Evolutionary conservation across 1,140 invertebrate genomes (phyloP), one percentile per base, ranked within the genome.

Genomic region (Saxidomus purpurata): DNA sequence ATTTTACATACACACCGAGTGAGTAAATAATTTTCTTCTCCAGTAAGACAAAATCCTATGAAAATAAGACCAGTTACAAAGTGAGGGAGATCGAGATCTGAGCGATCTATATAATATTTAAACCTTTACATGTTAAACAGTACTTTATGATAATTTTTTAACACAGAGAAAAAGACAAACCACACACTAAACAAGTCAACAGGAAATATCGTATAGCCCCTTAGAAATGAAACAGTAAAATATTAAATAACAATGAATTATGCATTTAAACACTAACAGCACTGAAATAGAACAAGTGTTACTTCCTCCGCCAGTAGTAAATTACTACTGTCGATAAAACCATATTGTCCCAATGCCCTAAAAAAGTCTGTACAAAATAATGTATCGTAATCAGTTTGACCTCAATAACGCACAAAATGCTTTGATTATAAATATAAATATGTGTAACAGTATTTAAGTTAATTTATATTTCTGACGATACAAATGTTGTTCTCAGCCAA

Each of bases 181-280:
- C 19, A 71, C 19, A 38, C 17, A 38, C 31, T 38, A 36, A 71
- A 63, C 59, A 71, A 38, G 67, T 71, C 63, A 55, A 85, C 83
- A 85, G 83, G 83, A 85, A 85, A 74, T 85, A 85, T 74, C 59
- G 17, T 69, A 84, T 84, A 47, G 34, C 61, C 36, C 36, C 63
- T 47, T 34, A 61, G 36, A 71, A 71, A 84, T 67, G 40, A 84
- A 71, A 71, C 38, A 71, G n/a, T 36, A 28, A 84, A 84, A 84
- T 84, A 84, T 84, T 85, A 85, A 74, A 85, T 85, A 71, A 85
- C 83, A 85, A 85, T 85, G 83, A 85, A 74, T 85, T 85, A 85
- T 85, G 83, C 67, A 85, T 55, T 67, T 52, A 79, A 79, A 79
- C 76, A 55, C 47, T 71, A 79, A 15, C 15, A 31, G 36, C 36